Evolutionary conservation across 2,113 vertebrate genomes (phyloP), one percentile per base, ranked within the genome.

Genomic region (Benthochromis sp.): DNA sequence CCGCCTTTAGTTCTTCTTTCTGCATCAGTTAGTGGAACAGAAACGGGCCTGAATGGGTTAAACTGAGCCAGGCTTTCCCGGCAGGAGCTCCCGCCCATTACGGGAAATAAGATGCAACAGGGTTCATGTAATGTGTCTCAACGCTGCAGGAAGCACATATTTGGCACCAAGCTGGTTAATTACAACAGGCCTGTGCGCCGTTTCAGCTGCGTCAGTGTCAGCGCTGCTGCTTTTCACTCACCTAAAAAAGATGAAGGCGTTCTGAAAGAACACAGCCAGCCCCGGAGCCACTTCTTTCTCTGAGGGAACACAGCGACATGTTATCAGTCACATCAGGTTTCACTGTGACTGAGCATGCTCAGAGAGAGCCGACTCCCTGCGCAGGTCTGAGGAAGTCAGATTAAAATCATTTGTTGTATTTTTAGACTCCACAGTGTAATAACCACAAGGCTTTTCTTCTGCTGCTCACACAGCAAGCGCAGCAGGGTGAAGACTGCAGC

Each of bases 191-290:
- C 9, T 16, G 24, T 19, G 59, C 9, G 2, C 4, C 2, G 59
- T 10, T 27, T 57, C 54, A 55, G 31, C 34, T 38, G 34, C 34
- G 27, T 43, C 66, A 6, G 5, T 8, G 63, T 69, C 34, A 69
- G 63, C 0, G 0, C 36, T 2, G 66, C 36, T 16, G 21, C 21
- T 27, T 45, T 45, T 17, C 38, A 45, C 69, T 17, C 93, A 99
- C 98, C 98, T 98, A 93, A 98, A 98, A 95, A 98, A 99, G 96
- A 99, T 99, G 82, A 99, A 96, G 2, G 97, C 96, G n/a, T 99
- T 99, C 92, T 99, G 98, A 93, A 99, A 99, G 96, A 99, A 98
- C 84, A 99, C 97, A 88, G 97, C 97, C 89, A 98, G 90, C 21
- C 98, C 98, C 4, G 98, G 98, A 53, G 97, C 97, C 88, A 99